Evolutionary conservation across 1,140 invertebrate genomes (phyloP).

Genomic region (Coptotermes formosanus): DNA sequence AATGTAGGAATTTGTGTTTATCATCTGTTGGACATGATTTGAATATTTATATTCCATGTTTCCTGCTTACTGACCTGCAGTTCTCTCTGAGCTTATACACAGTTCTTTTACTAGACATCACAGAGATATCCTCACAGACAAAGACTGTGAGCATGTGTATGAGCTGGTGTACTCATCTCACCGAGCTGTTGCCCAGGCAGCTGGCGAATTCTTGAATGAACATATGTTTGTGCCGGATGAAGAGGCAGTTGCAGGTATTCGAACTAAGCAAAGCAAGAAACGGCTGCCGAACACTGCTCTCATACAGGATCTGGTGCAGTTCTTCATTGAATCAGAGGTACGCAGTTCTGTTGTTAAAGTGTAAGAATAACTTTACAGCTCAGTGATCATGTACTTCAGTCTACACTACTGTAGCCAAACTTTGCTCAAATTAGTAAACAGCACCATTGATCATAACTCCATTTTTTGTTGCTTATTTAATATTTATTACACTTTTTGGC

Average conservation of each 20-base stretch:
- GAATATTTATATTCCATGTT: too few relatives aligned
- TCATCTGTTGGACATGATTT: too few relatives aligned
- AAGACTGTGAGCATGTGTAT: slow-evolving; percentile 99
- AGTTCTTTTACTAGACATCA: slow-evolving; percentile 65
- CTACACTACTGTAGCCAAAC: too few relatives aligned
- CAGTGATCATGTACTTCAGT: too few relatives aligned
- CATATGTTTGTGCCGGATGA: slow-evolving; percentile 84
- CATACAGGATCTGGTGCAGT: slow-evolving; percentile 93
- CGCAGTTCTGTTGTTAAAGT: slow-evolving; percentile 29
- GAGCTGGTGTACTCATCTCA: slow-evolving; percentile 98
- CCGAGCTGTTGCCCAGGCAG: slow-evolving; percentile 90
- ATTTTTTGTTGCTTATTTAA: too few relatives aligned
- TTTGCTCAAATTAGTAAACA: too few relatives aligned
- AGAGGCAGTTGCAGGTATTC: slow-evolving; percentile 65
- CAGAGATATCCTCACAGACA: slow-evolving; percentile 90
- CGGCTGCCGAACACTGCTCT: slow-evolving; percentile 91
- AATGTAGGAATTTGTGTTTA: too few relatives aligned
- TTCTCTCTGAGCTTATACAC: too few relatives aligned
- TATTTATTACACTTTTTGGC: too few relatives aligned
- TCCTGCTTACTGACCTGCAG: too few relatives aligned
- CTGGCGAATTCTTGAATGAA: slow-evolving; percentile 97
- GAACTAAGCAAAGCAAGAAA: slow-evolving; percentile 86
- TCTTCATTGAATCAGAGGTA: slow-evolving; percentile 97
- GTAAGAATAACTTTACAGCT: too few relatives aligned
- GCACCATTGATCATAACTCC: too few relatives aligned